Evolutionary conservation across 53 echinoderm and acorn worm genomes (phyloP).

Genomic region (Apostichopus leukothele): DNA sequence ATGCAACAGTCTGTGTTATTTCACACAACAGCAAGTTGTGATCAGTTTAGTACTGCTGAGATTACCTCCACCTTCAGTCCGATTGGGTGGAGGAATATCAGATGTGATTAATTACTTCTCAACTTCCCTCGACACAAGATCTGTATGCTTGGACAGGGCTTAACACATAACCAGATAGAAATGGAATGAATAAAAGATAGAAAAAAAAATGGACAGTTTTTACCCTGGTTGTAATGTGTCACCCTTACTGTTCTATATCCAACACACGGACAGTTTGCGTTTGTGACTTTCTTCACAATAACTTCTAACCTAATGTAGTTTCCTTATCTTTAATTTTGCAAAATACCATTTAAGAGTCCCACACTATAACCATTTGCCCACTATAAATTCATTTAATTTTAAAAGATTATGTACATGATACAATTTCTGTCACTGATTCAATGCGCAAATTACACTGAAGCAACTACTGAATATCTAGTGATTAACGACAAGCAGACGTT

Average conservation of each 20-base stretch:
- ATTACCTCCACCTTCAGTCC: too few species aligned
- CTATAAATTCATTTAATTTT: not conserved
- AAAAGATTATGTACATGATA: conserved; percentile 1
- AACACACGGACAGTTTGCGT: not conserved
- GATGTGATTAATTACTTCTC: too few species aligned
- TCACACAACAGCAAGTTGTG: too few species aligned
- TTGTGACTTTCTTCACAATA: too few species aligned
- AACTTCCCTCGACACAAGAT: too few species aligned
- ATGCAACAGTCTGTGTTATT: too few species aligned
- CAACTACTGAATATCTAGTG: not conserved
- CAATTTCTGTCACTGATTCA: not conserved
- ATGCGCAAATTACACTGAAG: conserved; percentile 6
- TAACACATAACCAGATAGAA: not conserved
- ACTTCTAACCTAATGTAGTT: too few species aligned
- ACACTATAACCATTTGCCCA: not conserved
- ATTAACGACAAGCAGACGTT: too few species aligned
- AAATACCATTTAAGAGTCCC: not conserved
- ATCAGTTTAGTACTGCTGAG: too few species aligned
- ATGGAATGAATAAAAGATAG: not conserved
- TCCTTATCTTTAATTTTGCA: not conserved
- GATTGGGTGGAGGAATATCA: too few species aligned
- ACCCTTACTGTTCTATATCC: not conserved
- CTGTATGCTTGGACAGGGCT: not conserved
- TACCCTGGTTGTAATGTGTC: not conserved
- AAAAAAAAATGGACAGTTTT: too few species aligned